Conservation (phyloP, 2,113 vertebrate genomes). For the Muntiacus muntjak region DNA sequence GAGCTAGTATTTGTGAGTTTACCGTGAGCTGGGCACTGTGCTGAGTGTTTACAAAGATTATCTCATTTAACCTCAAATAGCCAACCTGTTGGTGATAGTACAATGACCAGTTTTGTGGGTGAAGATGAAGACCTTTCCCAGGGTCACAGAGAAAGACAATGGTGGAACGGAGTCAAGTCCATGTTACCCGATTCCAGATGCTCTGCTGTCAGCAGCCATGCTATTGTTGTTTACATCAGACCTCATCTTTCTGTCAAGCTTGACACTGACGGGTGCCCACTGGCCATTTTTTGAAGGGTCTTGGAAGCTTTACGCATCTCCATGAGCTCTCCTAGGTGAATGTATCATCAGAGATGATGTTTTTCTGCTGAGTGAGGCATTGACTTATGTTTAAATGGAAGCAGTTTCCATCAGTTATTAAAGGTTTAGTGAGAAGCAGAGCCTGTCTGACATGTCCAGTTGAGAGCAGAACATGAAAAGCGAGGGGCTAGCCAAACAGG, state of each 20-base stretch:
- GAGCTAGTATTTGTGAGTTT: not conserved
- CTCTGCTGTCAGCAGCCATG: not conserved
- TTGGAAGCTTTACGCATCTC: not conserved
- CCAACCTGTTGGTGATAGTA: not conserved
- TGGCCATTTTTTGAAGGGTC: not conserved
- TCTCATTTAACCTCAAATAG: not conserved
- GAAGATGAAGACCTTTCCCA: not conserved
- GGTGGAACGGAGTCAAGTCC: not conserved
- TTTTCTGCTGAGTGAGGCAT: not conserved
- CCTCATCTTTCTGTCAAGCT: not conserved
- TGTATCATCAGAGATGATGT: not conserved
- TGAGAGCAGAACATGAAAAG: not conserved
- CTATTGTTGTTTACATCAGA: not conserved
- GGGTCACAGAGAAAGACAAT: not conserved
- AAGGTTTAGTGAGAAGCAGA: not conserved
- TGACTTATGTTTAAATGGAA: not conserved
- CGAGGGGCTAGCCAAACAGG: not conserved
- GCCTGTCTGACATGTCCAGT: not conserved
- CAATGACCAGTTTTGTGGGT: not conserved
- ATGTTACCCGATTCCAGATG: not conserved
- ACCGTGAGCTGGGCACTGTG: not conserved
- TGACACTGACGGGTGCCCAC: not conserved
- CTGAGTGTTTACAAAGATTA: not conserved
- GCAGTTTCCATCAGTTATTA: not conserved
- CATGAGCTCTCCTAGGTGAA: not conserved